Evolutionary conservation across 2,113 vertebrate species (phyloP), one percentile per base, ranked within the genome.

Genomic region (Gymnorhina tibicen): DNA sequence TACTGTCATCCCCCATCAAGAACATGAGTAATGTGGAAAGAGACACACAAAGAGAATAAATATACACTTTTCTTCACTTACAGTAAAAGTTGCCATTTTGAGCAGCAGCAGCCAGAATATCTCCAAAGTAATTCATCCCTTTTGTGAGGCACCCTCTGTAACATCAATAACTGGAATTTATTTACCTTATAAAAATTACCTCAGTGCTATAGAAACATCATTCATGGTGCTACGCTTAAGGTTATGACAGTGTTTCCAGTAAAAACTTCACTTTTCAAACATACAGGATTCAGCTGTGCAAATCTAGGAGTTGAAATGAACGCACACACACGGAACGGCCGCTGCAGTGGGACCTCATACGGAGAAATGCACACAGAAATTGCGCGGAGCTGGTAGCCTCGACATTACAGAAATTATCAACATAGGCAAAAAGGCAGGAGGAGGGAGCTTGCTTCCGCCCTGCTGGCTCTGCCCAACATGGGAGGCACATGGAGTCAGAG

Each of bases 121-220:
- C n/a, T 92, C 84, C 28, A 60, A 73, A 72, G 46, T 85, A 62
- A 85, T 83, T 6, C 4, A n/a, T 55, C 63, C 35, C 56, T 96
- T 79, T 28, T 46, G 53, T 90, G 91, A 63, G 28, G 39, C 58
- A 69, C 58, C 46, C 64, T 69, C 59, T 89, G 47, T 75, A 91
- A 85, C 56, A 78, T 88, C 85, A 88, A 41, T 56, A 95, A 73
- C 75, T 68, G 44, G 73, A 89, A 82, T 95, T 91, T 95, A 90
- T 95, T 95, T 96, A 80, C 78, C 46, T 95, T 95, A 72, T 69
- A 95, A 95, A 95, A 95, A 93, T 89, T 95, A 87, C 89, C 76
- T 91, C 75, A 87, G 82, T 62, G 46, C 50, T 91, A 84, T 62
- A 85, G 87, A 91, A 91, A 16, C 64, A 87, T 89, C 59, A 85